phyloP scores from a whole-genome alignment of 2,888 invertebrate species.

The Drosophila pseudotalamancana region DNA sequence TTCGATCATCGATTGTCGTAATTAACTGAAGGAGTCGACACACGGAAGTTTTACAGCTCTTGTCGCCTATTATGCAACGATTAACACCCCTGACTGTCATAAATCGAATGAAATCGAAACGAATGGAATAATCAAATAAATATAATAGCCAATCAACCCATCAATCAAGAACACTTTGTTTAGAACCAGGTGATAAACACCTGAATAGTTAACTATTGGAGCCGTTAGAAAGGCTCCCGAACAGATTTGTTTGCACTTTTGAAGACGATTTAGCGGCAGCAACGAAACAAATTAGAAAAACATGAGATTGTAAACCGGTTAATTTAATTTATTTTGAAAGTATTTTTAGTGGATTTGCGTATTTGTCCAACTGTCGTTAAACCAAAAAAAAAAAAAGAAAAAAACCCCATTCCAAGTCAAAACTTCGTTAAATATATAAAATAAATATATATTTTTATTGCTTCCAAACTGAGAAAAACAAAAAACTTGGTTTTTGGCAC shows the following conservation, averaged over 20 bases:
- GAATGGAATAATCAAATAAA: no score
- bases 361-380: conserved; percentile 34
- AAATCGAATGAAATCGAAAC: conserved; percentile 24
- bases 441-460: not conserved
- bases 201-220: conserved; percentile 1
- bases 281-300: conserved; percentile 15
- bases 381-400: not conserved
- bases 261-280: conserved; percentile 26
- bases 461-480: not conserved
- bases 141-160: conserved; percentile 56
- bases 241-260: conserved; percentile 55
- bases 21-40: conserved; percentile 31
- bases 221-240: conserved; percentile 43
- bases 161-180: conserved; percentile 62
- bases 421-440: conserved; percentile 3
- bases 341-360: conserved; percentile 54
- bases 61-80: conserved; percentile 25
- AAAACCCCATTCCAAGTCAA: conserved; percentile 7
- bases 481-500: not conserved
- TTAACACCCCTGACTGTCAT: conserved; percentile 29
- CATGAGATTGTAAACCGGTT: conserved; percentile 66
- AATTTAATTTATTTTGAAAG: conserved; percentile 68
- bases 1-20: conserved; percentile 11
- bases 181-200: conserved; percentile 17
- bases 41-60: conserved; percentile 44